phyloP scores from a whole-genome alignment of 2,888 invertebrate species.

The Peribatodes rhomboidaria region DNA sequence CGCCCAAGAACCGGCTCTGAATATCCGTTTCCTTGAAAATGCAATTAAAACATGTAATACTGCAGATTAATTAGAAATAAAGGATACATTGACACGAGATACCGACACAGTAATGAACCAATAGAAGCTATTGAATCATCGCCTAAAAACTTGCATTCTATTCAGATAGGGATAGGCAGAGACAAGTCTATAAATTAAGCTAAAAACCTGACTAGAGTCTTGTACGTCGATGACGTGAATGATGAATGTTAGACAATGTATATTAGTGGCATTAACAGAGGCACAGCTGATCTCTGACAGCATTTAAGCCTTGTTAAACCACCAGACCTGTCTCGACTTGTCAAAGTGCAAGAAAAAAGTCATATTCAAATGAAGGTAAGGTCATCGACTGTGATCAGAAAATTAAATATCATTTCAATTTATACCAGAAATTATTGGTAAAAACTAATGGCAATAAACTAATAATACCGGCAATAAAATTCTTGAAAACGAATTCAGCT shows the following conservation, averaged over 20 bases:
- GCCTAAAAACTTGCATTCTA: slow-evolving; percentile 67
- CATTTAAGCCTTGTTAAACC: slow-evolving; percentile 67
- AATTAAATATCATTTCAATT: slow-evolving; percentile 42
- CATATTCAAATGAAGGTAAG: slow-evolving; percentile 51
- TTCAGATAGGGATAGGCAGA: slow-evolving; percentile 65
- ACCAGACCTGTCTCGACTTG: slow-evolving; percentile 68
- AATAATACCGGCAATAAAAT: slow-evolving; percentile 47
- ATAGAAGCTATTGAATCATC: slow-evolving; percentile 62
- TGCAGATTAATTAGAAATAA: slow-evolving; percentile 50
- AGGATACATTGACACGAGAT: slow-evolving; percentile 55
- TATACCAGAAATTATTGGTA: slow-evolving; percentile 45
- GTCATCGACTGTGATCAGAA: slow-evolving; percentile 44
- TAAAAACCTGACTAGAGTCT: slow-evolving; percentile 67
- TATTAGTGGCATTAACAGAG: slow-evolving; percentile 71
- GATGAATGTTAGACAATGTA: slow-evolving; percentile 78
- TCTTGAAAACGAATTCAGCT: slow-evolving; percentile 39
- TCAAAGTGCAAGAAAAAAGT: slow-evolving; percentile 56
- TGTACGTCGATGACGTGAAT: slow-evolving; percentile 71
- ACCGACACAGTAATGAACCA: slow-evolving; percentile 41
- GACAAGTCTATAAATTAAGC: slow-evolving; percentile 70
- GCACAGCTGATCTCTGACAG: slow-evolving; percentile 70
- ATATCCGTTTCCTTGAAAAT: slow-evolving; percentile 51
- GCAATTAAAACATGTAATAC: slow-evolving; percentile 53
- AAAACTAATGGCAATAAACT: slow-evolving; percentile 46
- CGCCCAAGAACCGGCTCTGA: slow-evolving; percentile 29